These are phyloP conservation scores for Leiothrix lutea DNA, from an alignment of 2,113 vertebrate species.

Conservation along the genomic window DNA sequence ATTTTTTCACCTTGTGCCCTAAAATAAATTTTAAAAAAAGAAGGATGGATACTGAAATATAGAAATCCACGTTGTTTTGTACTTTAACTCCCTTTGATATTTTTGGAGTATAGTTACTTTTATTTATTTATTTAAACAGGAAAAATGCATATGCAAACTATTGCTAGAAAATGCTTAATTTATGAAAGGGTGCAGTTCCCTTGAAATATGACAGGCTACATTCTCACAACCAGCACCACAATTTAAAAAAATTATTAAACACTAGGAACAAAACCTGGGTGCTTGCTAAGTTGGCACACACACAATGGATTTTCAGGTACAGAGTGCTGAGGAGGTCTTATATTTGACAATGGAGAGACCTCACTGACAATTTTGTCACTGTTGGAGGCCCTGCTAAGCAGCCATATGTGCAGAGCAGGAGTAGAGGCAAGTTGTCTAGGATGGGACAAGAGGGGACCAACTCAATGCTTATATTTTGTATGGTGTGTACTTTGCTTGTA, in stretches of 20 bases:
- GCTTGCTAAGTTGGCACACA: background rate
- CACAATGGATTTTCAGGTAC: background rate
- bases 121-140: background rate
- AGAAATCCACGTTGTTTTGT: background rate
- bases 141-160: background rate
- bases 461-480: background rate
- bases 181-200: background rate
- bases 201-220: background rate
- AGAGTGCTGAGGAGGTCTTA: background rate
- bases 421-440: background rate
- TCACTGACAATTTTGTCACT: background rate
- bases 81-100: background rate
- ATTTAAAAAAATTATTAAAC: background rate
- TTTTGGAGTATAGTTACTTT: background rate
- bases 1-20: background rate
- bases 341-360: background rate
- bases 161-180: background rate
- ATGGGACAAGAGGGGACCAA: background rate
- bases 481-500: background rate
- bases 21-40: background rate
- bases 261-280: background rate
- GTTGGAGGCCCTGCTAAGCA: background rate
- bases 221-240: background rate
- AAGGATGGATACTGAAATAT: background rate
- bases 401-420: background rate